These are phyloP conservation scores for Sarcophaga carnaria DNA, from an alignment of 2,888 invertebrate species.

Conservation along the genomic window DNA sequence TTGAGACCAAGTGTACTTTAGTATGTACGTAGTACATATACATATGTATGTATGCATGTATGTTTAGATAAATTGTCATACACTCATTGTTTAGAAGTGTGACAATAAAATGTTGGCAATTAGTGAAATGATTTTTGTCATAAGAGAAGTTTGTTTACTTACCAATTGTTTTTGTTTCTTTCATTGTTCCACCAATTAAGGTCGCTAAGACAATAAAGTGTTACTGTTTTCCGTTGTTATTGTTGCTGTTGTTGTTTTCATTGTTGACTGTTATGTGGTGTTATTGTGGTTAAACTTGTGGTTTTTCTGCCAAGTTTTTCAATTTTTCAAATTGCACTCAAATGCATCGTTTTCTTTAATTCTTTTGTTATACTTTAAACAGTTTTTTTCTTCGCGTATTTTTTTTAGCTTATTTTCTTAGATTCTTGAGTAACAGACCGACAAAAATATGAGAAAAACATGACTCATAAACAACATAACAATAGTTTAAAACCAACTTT, in stretches of 20 bases:
- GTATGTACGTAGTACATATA: too few species aligned
- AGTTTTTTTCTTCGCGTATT: too few species aligned
- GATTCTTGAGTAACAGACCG: constrained; percentile 15
- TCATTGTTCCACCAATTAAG: constrained; percentile 56
- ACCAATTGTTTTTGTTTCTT: constrained; percentile 27
- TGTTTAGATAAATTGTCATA: constrained; percentile 61
- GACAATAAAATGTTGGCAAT: constrained; percentile 68
- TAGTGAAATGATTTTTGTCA: constrained; percentile 64
- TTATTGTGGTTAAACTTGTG: not conserved
- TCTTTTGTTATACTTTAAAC: not conserved
- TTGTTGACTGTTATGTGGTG: constrained; percentile 1
- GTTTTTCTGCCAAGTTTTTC: constrained; percentile 15
- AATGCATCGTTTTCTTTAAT: constrained; percentile 51
- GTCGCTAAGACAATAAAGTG: constrained; percentile 53
- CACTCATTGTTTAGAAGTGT: constrained; percentile 59
- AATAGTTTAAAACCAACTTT: too few species aligned
- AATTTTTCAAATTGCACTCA: constrained; percentile 50
- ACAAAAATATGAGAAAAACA: not conserved
- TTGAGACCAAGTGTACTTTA: constrained; percentile 8
- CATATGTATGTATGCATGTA: not conserved
- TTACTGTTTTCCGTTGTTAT: not conserved
- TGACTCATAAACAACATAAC: not conserved
- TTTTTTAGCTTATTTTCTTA: too few species aligned
- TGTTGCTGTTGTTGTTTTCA: not conserved
- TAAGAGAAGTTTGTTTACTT: constrained; percentile 57